phyloP scores from a whole-genome alignment of 2,113 vertebrate species.

The Micromys minutus region DNA sequence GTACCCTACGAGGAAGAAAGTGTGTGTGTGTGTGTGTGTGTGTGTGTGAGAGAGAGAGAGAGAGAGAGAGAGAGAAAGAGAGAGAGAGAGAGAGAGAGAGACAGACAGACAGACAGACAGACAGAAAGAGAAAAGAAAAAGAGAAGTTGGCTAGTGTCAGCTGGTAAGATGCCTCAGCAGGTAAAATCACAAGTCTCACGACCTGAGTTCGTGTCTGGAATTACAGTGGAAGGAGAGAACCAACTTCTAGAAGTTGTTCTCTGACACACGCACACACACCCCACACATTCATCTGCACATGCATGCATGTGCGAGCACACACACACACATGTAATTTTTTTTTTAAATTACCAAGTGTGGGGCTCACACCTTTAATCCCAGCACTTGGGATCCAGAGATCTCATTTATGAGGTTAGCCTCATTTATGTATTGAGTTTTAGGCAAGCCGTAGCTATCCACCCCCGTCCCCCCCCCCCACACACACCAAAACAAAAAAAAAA shows the following conservation, averaged over 20 bases:
- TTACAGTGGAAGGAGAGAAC: background rate
- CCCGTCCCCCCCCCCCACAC: too few species aligned
- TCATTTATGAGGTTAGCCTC: background rate
- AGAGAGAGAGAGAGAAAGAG: background rate
- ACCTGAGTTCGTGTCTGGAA: background rate
- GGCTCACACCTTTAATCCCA: background rate
- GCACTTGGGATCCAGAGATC: background rate
- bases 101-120: fast-evolving
- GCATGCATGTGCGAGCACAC: too few species aligned
- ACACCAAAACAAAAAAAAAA: background rate
- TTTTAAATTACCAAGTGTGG: background rate
- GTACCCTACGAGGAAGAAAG: background rate
- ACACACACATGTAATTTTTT: background rate
- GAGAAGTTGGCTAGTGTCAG: background rate
- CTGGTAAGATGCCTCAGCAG: background rate
- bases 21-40: too few species aligned
- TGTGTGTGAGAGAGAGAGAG: background rate
- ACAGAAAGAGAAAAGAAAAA: background rate
- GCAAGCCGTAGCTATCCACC: background rate
- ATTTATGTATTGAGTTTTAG: background rate
- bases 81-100: background rate
- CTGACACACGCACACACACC: background rate
- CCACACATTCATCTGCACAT: too few species aligned
- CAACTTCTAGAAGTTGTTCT: background rate
- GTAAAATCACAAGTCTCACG: background rate